phyloP scores from a whole-genome alignment of 2,797 vertebrate genomes.

The Epinephelus awoara region DNA sequence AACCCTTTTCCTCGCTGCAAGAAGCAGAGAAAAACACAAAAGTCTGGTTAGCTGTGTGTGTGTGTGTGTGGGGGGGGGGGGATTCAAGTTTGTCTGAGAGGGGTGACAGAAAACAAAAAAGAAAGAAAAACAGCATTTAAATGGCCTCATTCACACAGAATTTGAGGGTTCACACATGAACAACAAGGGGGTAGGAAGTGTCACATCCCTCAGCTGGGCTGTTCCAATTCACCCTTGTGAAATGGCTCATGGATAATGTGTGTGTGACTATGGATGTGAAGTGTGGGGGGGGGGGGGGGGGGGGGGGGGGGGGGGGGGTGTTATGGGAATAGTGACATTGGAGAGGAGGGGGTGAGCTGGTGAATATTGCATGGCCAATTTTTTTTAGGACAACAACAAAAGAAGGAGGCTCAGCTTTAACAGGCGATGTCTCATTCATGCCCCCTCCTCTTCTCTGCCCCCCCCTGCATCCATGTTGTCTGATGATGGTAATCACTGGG shows the following conservation, averaged over 20 bases:
- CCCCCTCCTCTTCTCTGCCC: not conserved
- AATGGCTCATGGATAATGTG: conserved; percentile 65
- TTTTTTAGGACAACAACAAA: conserved; percentile 69
- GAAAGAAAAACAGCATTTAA: conserved; percentile 12
- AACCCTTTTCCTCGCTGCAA: conserved; percentile 97
- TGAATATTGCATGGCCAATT: conserved; percentile 64
- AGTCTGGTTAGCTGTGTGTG: conserved; percentile 47
- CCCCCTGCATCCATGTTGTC: conserved; percentile 11
- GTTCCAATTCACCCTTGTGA: conserved; percentile 36
- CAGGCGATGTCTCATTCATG: conserved; percentile 1
- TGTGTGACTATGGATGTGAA: conserved; percentile 18
- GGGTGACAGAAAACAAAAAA: conserved; percentile 13
- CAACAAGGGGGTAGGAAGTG: conserved; percentile 45
- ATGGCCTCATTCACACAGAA: conserved; percentile 58
- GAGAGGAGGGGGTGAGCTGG: not conserved
- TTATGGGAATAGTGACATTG: conserved; percentile 39
- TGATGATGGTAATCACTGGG: conserved; percentile 41
- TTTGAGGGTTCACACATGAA: conserved; percentile 30
- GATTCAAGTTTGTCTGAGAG: conserved; percentile 13
- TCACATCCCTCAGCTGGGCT: conserved; percentile 34
- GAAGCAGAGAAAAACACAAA: conserved; percentile 45
- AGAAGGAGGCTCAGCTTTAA: conserved; percentile 21
- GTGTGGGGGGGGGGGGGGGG: too few relatives aligned
- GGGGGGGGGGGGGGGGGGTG: not conserved
- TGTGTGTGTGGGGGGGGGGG: too few relatives aligned